A percentile compares a stretch with the other conserved stretches of the same genome.
phyloP scores from a whole-genome alignment of 2,888 invertebrate species.

The Caenorhabditis sp. region DNA sequence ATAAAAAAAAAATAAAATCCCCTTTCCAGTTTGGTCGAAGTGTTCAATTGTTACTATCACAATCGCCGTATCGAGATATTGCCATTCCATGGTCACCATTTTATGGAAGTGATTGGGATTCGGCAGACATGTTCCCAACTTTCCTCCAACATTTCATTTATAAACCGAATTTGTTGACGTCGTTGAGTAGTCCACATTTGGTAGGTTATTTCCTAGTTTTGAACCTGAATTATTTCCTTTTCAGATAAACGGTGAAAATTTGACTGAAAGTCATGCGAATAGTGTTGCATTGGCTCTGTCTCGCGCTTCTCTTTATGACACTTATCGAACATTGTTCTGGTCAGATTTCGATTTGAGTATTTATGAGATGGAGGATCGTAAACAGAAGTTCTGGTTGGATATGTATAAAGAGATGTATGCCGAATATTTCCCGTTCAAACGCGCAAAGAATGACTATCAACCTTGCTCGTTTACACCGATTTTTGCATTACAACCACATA shows the following conservation, averaged over 20 bases:
- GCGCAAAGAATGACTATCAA: constrained; percentile 81
- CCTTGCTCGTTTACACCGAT: constrained; percentile 86
- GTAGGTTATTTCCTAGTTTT: constrained; percentile 28
- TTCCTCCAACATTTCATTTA: constrained; percentile 76
- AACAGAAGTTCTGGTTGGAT: constrained; percentile 83
- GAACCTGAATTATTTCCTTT: constrained; percentile 2
- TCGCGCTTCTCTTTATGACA: constrained; percentile 65
- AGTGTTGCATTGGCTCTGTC: constrained; percentile 58
- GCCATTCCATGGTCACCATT: constrained; percentile 62
- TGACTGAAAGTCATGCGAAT: constrained; percentile 58
- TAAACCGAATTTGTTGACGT: constrained; percentile 63
- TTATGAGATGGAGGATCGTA: constrained; percentile 68
- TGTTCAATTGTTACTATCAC: constrained; percentile 85
- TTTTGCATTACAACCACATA: constrained; percentile 77
- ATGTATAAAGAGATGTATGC: constrained; percentile 83
- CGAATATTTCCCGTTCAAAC: constrained; percentile 81
- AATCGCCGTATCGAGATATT: constrained; percentile 79
- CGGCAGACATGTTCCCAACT: constrained; percentile 83
- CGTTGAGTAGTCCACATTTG: constrained; percentile 61
- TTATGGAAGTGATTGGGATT: constrained; percentile 85
- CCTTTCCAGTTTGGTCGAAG: constrained; percentile 82
- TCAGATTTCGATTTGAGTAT: constrained; percentile 67
- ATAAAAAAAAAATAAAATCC: constrained; percentile 3
- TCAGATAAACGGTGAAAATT: constrained; percentile 53
- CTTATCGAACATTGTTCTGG: constrained; percentile 69